These are phyloP conservation scores for Cryptosula pallasiana DNA, from an alignment of 2,888 invertebrate genomes.

Conservation along the genomic window DNA sequence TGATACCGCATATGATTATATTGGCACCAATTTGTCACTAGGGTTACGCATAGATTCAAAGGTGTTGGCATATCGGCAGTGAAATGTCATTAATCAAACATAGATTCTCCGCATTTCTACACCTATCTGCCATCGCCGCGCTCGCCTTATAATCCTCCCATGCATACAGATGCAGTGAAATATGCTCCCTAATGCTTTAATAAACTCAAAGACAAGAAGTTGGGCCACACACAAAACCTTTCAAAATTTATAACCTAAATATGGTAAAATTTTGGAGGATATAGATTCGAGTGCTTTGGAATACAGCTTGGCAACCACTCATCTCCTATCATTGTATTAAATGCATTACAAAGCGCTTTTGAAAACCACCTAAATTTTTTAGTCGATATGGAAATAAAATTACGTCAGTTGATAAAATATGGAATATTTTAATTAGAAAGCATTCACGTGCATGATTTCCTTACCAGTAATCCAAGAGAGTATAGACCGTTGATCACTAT, in stretches of 20 bases:
- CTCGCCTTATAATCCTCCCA: constrained; percentile 22
- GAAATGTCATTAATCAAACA: constrained; percentile 12
- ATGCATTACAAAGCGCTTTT: no score
- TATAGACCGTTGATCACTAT: constrained; percentile 18
- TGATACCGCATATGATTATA: not conserved
- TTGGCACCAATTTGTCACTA: not conserved
- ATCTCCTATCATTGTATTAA: no score
- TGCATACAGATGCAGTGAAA: constrained; percentile 24
- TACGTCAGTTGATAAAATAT: no score
- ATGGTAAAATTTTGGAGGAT: no score
- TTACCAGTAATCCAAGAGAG: constrained; percentile 4
- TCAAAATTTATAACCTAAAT: no score
- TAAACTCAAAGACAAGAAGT: no score
- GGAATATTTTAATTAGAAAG: constrained; percentile 1
- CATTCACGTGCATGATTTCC: constrained; percentile 13
- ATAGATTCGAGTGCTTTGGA: no score
- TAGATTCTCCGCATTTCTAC: constrained; percentile 12
- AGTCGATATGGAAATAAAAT: no score
- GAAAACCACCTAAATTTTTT: no score
- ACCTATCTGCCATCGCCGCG: not conserved
- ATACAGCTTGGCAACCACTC: no score
- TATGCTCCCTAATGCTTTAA: constrained; percentile 23
- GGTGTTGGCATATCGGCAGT: constrained; percentile 19
- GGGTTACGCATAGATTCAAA: constrained; percentile 1
- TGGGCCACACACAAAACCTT: no score